Conservation (phyloP, 2,113 vertebrate genomes). For the Pipa parva region DNA sequence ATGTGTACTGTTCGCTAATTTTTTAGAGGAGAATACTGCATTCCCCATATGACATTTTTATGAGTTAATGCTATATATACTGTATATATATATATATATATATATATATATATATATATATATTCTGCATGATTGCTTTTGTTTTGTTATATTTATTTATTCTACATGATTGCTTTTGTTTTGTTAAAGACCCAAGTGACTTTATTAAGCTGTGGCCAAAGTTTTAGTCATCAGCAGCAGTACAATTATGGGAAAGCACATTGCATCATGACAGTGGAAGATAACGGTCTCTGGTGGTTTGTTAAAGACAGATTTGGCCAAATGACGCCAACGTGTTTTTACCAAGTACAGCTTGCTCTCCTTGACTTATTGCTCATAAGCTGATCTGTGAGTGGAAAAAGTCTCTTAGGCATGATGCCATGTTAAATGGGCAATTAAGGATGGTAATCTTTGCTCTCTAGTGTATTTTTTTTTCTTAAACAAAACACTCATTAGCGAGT, state of each 20-base stretch:
- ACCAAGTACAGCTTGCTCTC: conserved; percentile 38
- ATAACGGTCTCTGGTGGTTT: conserved; percentile 25
- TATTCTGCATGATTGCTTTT: too few species aligned
- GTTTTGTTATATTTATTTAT: too few species aligned
- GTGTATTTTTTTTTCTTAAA: conserved; percentile 62
- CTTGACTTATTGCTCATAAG: conserved; percentile 32
- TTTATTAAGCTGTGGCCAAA: conserved; percentile 48
- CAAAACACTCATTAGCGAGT: conserved; percentile 56
- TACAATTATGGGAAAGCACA: conserved; percentile 45
- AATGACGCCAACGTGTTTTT: conserved; percentile 48
- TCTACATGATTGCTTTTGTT: not conserved
- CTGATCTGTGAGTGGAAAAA: conserved; percentile 50
- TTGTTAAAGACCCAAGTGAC: conserved; percentile 51
- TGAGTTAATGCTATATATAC: too few species aligned
- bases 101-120: too few species aligned
- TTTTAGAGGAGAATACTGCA: too few species aligned
- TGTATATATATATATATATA: too few species aligned
- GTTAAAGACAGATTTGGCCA: conserved; percentile 23
- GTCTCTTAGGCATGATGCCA: conserved; percentile 49
- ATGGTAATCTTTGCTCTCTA: conserved; percentile 54
- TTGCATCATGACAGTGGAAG: conserved; percentile 48
- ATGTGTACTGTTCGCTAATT: too few species aligned
- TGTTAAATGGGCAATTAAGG: conserved; percentile 67
- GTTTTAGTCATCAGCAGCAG: conserved; percentile 49
- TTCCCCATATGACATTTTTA: too few species aligned